Evolutionary conservation across 2,113 vertebrate genomes (phyloP).

Genomic region (Pteruthius melanotis): DNA sequence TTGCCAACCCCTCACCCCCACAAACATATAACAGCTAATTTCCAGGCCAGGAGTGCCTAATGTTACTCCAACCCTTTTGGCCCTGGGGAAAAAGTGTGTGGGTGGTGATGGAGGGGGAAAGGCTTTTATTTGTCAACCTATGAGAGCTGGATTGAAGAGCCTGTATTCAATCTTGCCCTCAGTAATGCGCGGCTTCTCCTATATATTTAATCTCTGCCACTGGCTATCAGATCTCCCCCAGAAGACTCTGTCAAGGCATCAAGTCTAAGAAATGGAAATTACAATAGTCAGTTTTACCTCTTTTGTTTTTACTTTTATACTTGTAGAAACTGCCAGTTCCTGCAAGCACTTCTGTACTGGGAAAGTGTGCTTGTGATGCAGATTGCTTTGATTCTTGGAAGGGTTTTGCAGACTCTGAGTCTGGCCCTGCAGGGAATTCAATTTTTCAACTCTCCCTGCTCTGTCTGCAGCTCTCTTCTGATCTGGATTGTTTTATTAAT

Average conservation of each 20-base stretch:
- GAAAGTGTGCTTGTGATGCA: conserved; percentile 12
- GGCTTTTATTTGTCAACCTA: background rate
- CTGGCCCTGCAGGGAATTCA: background rate
- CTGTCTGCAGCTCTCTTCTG: background rate
- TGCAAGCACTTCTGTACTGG: background rate
- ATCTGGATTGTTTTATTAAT: conserved; percentile 2
- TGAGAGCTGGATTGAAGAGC: background rate
- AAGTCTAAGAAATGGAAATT: background rate
- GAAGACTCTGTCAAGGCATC: background rate
- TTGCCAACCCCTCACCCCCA: background rate
- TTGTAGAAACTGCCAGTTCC: background rate
- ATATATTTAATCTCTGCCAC: background rate
- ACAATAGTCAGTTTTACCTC: background rate
- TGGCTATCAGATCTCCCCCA: background rate
- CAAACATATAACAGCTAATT: background rate
- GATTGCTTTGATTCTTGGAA: conserved; percentile 35
- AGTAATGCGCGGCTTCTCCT: background rate
- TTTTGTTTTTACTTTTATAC: conserved; percentile 7
- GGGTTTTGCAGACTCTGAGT: background rate
- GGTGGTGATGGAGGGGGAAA: background rate
- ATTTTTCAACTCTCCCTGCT: background rate
- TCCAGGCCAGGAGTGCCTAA: conserved; percentile 4
- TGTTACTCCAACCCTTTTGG: background rate
- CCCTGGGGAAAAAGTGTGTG: background rate
- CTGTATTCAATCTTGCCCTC: background rate